Evolutionary conservation across 2,888 invertebrate genomes (phyloP), one percentile per base, ranked within the genome.

Genomic region (Dasysyrphus tricinctus): DNA sequence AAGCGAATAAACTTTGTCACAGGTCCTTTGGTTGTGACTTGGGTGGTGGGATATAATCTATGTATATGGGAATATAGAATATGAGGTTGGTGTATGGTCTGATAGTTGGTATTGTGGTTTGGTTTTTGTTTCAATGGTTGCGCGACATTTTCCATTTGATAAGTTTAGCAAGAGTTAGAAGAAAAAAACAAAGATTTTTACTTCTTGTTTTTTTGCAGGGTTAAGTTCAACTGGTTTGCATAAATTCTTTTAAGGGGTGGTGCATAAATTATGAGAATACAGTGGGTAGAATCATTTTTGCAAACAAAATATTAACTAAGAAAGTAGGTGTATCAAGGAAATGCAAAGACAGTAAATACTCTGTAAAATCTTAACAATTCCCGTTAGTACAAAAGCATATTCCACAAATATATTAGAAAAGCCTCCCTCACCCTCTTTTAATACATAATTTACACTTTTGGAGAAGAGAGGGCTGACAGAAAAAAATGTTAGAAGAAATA

Each of bases 151-250:
- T 51, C 12, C 70, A 65, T 65, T 79, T 63, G 65, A 79, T 72
- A 44, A 65, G 57, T 75, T 65, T 51, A 51, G 54, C 54, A 54
- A 51, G 49, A 70, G 47, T n/a, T 59, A 49, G 39, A 49, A 47
- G 14, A 29, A 14, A 9, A 16, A 24, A 24, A 24, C 1, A 24
- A 57, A 0, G 49, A 5, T 8, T 19, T 49, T 29, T 9, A 5
- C 4, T 47, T 19, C 9, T 32, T 32, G 5, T 3, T 44, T 32
- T n/a, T 32, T 32, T 44, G 29, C n/a, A 49, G 80, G 85, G 70
- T 63, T 70, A 74, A 81, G 77, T 86, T 81, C 78, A 79, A 82
- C 82, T 82, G n/a, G 82, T 86, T 79, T 79, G 65, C 78, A 85
- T 85, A 85, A 74, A 77, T 85, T 74, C 32, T 37, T 57, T 24